These are phyloP conservation scores for Neomonachus schauinslandi DNA, from an alignment of 2,113 vertebrate species.

Conservation along the genomic window DNA sequence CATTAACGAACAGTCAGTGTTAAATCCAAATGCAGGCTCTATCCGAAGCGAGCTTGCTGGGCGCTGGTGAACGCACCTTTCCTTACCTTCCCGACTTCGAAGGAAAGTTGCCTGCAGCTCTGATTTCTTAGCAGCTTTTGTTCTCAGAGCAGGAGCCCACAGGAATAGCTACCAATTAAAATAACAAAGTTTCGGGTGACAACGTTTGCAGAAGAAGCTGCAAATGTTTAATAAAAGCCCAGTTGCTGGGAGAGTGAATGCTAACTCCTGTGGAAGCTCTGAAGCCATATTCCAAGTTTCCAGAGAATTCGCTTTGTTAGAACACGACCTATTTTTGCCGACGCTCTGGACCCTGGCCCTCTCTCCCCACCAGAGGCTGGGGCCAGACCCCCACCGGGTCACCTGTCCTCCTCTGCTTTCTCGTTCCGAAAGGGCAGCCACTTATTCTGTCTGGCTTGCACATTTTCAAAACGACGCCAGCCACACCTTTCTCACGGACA, in stretches of 20 bases:
- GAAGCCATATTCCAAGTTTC: neutral
- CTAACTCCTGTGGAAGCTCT: neutral
- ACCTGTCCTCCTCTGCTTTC: neutral
- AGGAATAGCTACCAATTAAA: constrained; percentile 61
- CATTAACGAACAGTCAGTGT: fast-evolving
- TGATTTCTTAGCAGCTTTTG: constrained; percentile 41
- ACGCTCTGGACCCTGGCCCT: neutral
- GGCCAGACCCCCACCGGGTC: neutral
- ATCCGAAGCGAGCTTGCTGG: neutral
- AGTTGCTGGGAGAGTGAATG: neutral
- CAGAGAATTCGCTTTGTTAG: neutral
- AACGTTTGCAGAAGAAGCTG: neutral
- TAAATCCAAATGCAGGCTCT: neutral
- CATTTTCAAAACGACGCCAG: neutral
- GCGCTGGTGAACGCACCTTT: neutral
- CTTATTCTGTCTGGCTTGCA: neutral
- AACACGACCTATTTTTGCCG: neutral
- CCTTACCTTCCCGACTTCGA: neutral
- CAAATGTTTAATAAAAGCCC: constrained; percentile 21
- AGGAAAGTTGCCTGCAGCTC: neutral
- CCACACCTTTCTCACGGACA: neutral
- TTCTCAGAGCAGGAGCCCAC: neutral
- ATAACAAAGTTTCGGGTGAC: neutral
- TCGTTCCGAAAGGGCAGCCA: neutral
- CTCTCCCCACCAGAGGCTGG: fast-evolving